Base-by-base conservation (phyloP, 53 echinoderm and acorn worm species). In the Astropecten irregularis region DNA sequence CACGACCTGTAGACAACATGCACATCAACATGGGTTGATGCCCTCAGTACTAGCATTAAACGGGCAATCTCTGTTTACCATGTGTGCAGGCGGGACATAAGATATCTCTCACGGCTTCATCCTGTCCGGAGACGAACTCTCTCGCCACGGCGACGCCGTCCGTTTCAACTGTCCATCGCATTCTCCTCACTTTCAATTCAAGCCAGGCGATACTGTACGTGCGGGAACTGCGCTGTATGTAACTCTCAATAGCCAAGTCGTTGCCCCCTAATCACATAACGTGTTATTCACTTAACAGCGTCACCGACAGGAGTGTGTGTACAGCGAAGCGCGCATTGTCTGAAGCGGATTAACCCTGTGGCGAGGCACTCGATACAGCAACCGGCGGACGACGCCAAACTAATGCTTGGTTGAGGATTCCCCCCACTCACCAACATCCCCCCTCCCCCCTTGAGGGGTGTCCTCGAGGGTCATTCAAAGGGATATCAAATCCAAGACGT, bases 141-240 rank as follows among this genome's bases (percentile, higher is more conserved):
- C 76, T 76, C 57, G 76, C 76, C 76, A 28, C n/a, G 15, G 40
- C 18, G 76, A 76, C 76, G 76, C 76, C 76, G 38, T 56, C 56
- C 58, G 37, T 40, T 58, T 58, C 56, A 42, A 42, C 76, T 57
- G 76, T 57, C 76, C 76, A 76, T 58, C 42, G 19, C 0, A 35
- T 32, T 7, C 49, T 31, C 49, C 27, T 49, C 49, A 25, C 32
- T n/a, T n/a, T n/a, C n/a, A n/a, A n/a, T n/a, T n/a, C n/a, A n/a
- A n/a, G n/a, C n/a, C n/a, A n/a, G n/a, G n/a, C n/a, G n/a, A n/a
- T n/a, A n/a, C n/a, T n/a, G n/a, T n/a, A n/a, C n/a, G n/a, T n/a
- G n/a, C n/a, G n/a, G n/a, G n/a, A n/a, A n/a, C n/a, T n/a, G n/a
- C n/a, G n/a, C n/a, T n/a, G n/a, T n/a, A n/a, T n/a, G n/a, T n/a